Percentiles rank a stretch among this genome's conserved stretches.
These are phyloP conservation scores for Cephonodes hylas DNA, from an alignment of 2,888 invertebrate genomes.

Conservation along the genomic window DNA sequence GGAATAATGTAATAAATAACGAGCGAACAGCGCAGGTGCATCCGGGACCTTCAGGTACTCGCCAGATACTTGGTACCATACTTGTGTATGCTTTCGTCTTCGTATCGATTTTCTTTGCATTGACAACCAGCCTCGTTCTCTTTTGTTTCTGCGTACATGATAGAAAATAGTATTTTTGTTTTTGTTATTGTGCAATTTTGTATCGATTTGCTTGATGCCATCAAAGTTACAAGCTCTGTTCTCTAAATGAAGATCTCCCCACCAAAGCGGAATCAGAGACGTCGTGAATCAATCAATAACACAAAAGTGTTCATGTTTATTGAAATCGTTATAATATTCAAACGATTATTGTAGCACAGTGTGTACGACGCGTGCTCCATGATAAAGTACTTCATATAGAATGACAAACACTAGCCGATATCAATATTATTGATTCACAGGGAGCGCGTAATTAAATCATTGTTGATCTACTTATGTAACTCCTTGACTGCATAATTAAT, in stretches of 20 bases:
- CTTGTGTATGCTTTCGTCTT: conserved; percentile 11
- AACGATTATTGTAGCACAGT: conserved; percentile 9
- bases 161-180: background rate
- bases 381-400: conserved; percentile 15
- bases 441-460: conserved; percentile 12
- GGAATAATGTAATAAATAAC: conserved; percentile 51
- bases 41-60: conserved; percentile 36
- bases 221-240: background rate
- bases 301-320: background rate
- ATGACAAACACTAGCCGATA: conserved; percentile 15
- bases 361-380: conserved; percentile 13
- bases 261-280: background rate
- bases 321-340: background rate
- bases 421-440: conserved; percentile 16
- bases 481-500: conserved; percentile 9
- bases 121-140: background rate
- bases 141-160: background rate
- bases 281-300: background rate
- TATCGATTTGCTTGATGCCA: background rate
- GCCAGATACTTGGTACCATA: background rate
- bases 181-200: background rate
- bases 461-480: conserved; percentile 12
- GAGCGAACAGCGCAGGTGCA: conserved; percentile 68
- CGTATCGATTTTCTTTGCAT: background rate
- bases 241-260: background rate